Base-by-base conservation (phyloP, 2,797 vertebrate genomes). In the Sebastes nivosus region DNA sequence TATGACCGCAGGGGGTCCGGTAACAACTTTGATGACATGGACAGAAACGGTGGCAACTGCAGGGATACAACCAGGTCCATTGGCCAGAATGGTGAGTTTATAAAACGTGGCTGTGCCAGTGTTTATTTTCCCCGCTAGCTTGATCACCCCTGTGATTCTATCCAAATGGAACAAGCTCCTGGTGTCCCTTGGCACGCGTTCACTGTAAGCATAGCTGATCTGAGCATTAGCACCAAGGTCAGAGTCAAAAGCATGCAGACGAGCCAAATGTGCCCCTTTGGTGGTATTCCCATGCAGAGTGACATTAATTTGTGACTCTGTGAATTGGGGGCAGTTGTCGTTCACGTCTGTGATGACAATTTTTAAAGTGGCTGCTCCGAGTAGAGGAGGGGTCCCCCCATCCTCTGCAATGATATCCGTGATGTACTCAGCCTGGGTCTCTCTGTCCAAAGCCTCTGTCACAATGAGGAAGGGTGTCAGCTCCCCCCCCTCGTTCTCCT, bases 361-460 rank as follows among this genome's bases (percentile, higher is more conserved):
- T 89, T 97, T 97, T 46, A 99, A 96, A 18, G 97, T 98, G 52
- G 98, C 97, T 1, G 96, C 98, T 25, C 99, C 98, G 22, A 97
- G 20, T 0, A 98, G 96, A 0, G 97, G 97, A 55, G 99, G 99
- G 3, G 92, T 95, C 1, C 98, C 99, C 2, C 98, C 98, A 12
- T 99, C 99, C 93, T 99, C 98, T 2, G 98, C 99, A 1, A 98
- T 78, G 4, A 99, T 97, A 63, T 97, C 97, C 5, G 98, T 99
- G 59, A 97, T 90, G 22, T 99, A 99, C 80, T 98, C 96, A 3
- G 95, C 96, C 79, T 95, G 97, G 1, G 80, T 90, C 88, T 99
- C 99, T 87, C 99, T 96, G 93, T 99, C 99, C 86, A 99, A 88
- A 20, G 91, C 59, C 38, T 97, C 97, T 72, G 97, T 98, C 61